These are phyloP conservation scores for Philhelius pedissequus DNA, from an alignment of 2,888 invertebrate species.

Conservation along the genomic window DNA sequence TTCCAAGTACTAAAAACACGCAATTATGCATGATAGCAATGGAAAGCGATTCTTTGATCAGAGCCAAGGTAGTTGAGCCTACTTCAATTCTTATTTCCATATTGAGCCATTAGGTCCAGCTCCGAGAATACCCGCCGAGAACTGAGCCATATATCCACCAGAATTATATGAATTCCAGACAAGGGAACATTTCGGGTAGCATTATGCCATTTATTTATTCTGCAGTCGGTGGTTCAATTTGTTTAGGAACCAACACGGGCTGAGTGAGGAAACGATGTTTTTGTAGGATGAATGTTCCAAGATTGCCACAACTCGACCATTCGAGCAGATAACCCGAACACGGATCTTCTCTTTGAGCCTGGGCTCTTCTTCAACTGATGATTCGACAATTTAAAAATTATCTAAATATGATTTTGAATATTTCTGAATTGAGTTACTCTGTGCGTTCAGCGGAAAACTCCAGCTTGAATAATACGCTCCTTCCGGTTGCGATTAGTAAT, in stretches of 20 bases:
- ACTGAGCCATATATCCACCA: constrained; percentile 81
- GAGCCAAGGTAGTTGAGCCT: too few species aligned
- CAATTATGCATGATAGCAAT: too few species aligned
- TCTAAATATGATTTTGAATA: constrained; percentile 55
- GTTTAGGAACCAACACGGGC: constrained; percentile 72
- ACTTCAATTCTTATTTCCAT: constrained; percentile 80
- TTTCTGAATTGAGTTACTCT: constrained; percentile 32
- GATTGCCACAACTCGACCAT: constrained; percentile 74
- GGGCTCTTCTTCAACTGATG: background rate
- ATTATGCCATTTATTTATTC: constrained; percentile 79
- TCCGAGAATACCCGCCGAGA: constrained; percentile 80
- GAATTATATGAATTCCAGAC: constrained; percentile 74
- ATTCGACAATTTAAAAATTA: background rate
- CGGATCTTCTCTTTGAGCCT: constrained; percentile 71
- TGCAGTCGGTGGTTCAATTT: constrained; percentile 79
- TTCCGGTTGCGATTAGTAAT: constrained; percentile 7
- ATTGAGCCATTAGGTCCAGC: constrained; percentile 80
- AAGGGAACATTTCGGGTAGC: constrained; percentile 79
- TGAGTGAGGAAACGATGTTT: constrained; percentile 74
- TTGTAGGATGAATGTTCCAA: constrained; percentile 75
- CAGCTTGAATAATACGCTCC: constrained; percentile 18
- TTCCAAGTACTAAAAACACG: too few species aligned
- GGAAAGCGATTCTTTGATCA: too few species aligned
- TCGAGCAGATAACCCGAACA: constrained; percentile 76
- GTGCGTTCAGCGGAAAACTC: constrained; percentile 13